Evolutionary conservation across 2,888 invertebrate species (phyloP).

Genomic region (Syrista parreyssii): DNA sequence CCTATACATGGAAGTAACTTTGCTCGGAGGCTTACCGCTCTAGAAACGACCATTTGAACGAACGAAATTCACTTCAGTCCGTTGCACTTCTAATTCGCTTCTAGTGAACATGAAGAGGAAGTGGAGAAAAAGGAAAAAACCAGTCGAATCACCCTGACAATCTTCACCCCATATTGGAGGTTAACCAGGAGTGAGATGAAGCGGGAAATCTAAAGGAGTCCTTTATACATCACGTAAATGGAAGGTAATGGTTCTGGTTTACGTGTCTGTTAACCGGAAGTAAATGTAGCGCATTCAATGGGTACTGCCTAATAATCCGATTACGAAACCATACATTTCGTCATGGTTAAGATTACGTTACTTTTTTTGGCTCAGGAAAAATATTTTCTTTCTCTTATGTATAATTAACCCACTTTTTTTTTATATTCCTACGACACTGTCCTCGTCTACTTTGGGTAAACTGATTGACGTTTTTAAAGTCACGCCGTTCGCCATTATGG

Average conservation of each 20-base stretch:
- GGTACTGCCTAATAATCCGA: background rate
- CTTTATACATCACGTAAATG: background rate
- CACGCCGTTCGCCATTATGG: background rate
- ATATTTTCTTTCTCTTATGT: background rate
- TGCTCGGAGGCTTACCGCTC: background rate
- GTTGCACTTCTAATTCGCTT: background rate
- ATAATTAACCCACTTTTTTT: background rate
- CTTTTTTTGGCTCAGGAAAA: background rate
- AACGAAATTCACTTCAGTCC: background rate
- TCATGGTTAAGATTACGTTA: background rate
- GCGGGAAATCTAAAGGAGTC: background rate
- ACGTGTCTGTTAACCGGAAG: background rate
- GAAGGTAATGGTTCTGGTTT: background rate
- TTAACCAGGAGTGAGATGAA: background rate
- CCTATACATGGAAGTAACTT: conserved; percentile 8
- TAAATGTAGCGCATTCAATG: background rate
- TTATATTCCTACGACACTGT: background rate
- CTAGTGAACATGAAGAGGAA: background rate
- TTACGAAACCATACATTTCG: background rate
- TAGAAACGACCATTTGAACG: background rate
- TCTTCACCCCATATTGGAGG: background rate
- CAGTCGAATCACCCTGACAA: background rate
- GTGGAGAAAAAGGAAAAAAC: background rate
- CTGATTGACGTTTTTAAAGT: background rate
- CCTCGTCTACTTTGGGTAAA: background rate